These are phyloP conservation scores for Rhombomys opimus DNA, from an alignment of 2,113 vertebrate species.

Conservation along the genomic window DNA sequence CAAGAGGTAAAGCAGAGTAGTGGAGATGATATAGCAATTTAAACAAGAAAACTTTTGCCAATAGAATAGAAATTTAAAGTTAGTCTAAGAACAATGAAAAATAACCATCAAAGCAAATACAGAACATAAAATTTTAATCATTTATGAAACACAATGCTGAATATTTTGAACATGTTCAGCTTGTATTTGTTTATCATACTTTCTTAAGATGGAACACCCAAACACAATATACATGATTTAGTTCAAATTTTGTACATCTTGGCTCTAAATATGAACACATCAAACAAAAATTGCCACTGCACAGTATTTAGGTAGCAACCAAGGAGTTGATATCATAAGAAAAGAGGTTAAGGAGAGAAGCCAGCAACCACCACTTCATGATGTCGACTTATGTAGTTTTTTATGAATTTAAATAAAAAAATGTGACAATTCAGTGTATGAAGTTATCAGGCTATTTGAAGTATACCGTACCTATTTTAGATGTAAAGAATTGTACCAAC, in stretches of 20 bases:
- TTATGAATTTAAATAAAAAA: background rate
- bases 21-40: slow-evolving; percentile 16
- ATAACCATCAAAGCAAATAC: background rate
- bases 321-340: background rate
- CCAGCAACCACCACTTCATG: background rate
- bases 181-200: background rate
- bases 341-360: background rate
- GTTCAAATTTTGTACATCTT: background rate
- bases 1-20: background rate
- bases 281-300: background rate
- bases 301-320: background rate
- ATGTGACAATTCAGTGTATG: background rate
- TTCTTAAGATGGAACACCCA: background rate
- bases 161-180: background rate
- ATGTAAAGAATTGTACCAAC: background rate
- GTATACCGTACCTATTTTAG: background rate
- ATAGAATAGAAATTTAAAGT: background rate
- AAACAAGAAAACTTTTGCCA: background rate
- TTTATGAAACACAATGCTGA: background rate
- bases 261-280: background rate
- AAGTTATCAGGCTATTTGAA: background rate
- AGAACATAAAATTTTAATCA: background rate
- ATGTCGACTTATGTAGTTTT: background rate
- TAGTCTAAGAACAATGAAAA: background rate
- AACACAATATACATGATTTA: background rate